phyloP scores from a whole-genome alignment of 2,797 vertebrate species.

The Danio jaintianensis region DNA sequence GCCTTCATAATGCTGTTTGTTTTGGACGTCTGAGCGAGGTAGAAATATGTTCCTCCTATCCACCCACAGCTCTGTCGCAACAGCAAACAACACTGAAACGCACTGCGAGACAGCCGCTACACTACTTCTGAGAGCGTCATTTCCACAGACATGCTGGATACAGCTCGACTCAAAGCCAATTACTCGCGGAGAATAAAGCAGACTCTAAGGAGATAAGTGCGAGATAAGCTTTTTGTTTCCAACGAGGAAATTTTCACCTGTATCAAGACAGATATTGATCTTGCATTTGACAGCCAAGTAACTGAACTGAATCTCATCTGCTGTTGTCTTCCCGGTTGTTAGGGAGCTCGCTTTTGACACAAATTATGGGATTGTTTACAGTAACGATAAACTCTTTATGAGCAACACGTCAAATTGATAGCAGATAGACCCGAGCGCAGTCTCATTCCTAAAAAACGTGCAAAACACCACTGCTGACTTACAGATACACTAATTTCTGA shows the following conservation, averaged over 20 bases:
- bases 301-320: background rate
- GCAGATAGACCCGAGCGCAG: slow-evolving; percentile 39
- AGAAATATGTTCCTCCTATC: slow-evolving; percentile 64
- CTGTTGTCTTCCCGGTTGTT: background rate
- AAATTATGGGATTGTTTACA: background rate
- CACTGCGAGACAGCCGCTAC: slow-evolving; percentile 24
- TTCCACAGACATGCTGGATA: slow-evolving; percentile 16
- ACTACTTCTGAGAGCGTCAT: background rate
- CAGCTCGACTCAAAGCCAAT: slow-evolving; percentile 51
- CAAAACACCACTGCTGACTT: slow-evolving; percentile 10
- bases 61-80: slow-evolving; percentile 62
- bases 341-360: background rate
- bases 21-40: slow-evolving; percentile 57
- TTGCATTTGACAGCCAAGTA: slow-evolving; percentile 5
- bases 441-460: slow-evolving; percentile 1
- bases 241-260: slow-evolving; percentile 24
- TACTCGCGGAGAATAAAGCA: slow-evolving; percentile 37
- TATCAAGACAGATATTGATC: slow-evolving; percentile 35
- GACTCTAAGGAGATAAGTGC: slow-evolving; percentile 22
- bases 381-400: slow-evolving; percentile 38
- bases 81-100: slow-evolving; percentile 59
- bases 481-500: slow-evolving; percentile 44
- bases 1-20: slow-evolving; percentile 60
- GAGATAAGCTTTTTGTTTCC: slow-evolving; percentile 23
- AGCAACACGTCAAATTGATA: slow-evolving; percentile 45